Evolutionary conservation across 2,888 invertebrate species (phyloP).

Genomic region (Globia sparganii): DNA sequence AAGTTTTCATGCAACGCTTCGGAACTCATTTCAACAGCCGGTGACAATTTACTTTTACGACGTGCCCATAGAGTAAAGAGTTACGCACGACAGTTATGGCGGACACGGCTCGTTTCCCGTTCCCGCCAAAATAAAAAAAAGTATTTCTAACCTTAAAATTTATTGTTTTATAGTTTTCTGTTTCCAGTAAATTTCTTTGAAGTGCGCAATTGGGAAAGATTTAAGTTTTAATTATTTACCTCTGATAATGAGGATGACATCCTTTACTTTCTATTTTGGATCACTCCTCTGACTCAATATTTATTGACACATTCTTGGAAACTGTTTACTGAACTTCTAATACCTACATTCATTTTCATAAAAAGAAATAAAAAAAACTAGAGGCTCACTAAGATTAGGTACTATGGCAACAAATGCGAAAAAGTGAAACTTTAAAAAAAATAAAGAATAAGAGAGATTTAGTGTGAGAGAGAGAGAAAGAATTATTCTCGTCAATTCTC

Average conservation of each 20-base stretch:
- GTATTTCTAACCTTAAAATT: constrained; percentile 59
- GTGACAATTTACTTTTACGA: constrained; percentile 90
- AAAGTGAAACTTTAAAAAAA: not conserved
- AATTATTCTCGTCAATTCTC: not conserved
- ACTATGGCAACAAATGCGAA: not conserved
- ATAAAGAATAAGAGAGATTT: not conserved
- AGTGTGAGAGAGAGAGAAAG: not conserved
- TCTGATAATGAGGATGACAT: constrained; percentile 1
- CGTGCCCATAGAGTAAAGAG: constrained; percentile 87
- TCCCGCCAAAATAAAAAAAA: constrained; percentile 79
- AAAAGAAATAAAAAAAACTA: not conserved
- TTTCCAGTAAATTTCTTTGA: constrained; percentile 73
- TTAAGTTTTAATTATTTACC: constrained; percentile 51
- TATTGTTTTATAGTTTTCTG: constrained; percentile 66
- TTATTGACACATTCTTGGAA: not conserved
- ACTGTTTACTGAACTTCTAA: not conserved
- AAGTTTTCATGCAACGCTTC: constrained; percentile 75
- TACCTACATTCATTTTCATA: not conserved
- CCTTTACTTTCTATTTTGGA: constrained; percentile 2
- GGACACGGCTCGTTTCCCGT: constrained; percentile 84
- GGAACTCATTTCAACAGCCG: constrained; percentile 85
- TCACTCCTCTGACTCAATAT: too few species aligned
- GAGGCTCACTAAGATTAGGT: not conserved
- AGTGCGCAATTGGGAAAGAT: constrained; percentile 50
- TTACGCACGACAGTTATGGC: constrained; percentile 89